A percentile compares a stretch with the other conserved stretches of the same genome.
phyloP scores from a whole-genome alignment of 1,140 invertebrate species.

The Philotrypesis tridentata region DNA sequence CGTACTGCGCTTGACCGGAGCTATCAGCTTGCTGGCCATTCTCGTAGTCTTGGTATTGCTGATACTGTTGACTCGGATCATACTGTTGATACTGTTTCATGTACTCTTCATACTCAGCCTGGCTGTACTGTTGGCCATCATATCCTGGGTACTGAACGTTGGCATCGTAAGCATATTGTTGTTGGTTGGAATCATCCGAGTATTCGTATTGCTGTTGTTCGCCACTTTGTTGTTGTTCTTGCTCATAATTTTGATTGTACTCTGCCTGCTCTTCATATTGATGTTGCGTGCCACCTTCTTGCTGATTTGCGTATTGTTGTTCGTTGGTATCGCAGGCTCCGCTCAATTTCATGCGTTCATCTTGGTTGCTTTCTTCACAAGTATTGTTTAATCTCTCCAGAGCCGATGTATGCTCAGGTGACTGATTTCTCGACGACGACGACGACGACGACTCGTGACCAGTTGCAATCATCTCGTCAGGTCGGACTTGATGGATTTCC shows the following conservation, averaged over 20 bases:
- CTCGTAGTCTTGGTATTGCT: constrained; percentile 48
- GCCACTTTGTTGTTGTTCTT: background rate
- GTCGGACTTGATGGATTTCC: no score
- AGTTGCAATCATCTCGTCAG: no score
- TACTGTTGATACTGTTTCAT: constrained; percentile 23
- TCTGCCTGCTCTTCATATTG: background rate
- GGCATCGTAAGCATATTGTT: constrained; percentile 50
- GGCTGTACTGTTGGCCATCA: constrained; percentile 25
- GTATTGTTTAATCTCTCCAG: background rate
- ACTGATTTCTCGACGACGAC: background rate
- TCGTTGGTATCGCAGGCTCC: background rate
- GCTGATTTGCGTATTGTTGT: background rate
- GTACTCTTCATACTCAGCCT: constrained; percentile 46
- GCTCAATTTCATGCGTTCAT: background rate
- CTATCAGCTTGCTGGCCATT: constrained; percentile 5
- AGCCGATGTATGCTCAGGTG: background rate
- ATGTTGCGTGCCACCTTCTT: background rate
- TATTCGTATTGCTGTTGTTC: constrained; percentile 37
- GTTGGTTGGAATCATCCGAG: constrained; percentile 33
- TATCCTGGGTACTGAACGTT: constrained; percentile 34
- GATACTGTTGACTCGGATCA: constrained; percentile 28
- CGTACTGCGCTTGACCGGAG: background rate
- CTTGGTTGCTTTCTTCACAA: background rate
- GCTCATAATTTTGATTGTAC: constrained; percentile 24
- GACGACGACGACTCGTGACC: no score